Evolutionary conservation across 2,888 invertebrate species (phyloP).

Genomic region (Pogonocherus hispidulus): DNA sequence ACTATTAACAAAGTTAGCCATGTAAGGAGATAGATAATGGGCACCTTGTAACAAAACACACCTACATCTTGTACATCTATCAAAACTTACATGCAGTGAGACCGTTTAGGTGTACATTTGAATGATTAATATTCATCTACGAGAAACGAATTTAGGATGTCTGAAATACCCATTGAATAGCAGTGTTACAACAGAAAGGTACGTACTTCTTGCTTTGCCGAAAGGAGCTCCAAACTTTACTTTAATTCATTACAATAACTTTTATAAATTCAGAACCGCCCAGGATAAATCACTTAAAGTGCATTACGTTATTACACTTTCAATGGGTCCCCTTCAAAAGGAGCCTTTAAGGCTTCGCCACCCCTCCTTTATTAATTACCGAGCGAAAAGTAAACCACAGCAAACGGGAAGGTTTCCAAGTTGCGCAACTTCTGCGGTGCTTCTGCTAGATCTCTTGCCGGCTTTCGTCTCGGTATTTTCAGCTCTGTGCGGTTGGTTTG

Average conservation of each 20-base stretch:
- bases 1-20: too few species aligned
- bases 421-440: slow-evolving; percentile 14
- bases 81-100: too few species aligned
- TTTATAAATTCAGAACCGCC: background rate
- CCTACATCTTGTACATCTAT: too few species aligned
- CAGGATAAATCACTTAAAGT: background rate
- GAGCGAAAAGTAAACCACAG: slow-evolving; percentile 16
- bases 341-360: background rate
- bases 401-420: slow-evolving; percentile 16
- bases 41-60: too few species aligned
- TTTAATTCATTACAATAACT: background rate
- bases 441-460: background rate
- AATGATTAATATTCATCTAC: too few species aligned
- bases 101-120: too few species aligned
- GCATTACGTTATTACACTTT: background rate
- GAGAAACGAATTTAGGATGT: too few species aligned
- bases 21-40: too few species aligned
- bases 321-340: background rate
- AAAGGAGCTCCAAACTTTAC: too few species aligned
- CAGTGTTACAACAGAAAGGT: too few species aligned
- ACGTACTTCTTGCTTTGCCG: too few species aligned
- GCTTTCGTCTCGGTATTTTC: background rate
- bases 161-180: too few species aligned
- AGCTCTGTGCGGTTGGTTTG: background rate
- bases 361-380: slow-evolving; percentile 16